phyloP scores from a whole-genome alignment of 2,888 invertebrate genomes.

The Crioceris asparagi region DNA sequence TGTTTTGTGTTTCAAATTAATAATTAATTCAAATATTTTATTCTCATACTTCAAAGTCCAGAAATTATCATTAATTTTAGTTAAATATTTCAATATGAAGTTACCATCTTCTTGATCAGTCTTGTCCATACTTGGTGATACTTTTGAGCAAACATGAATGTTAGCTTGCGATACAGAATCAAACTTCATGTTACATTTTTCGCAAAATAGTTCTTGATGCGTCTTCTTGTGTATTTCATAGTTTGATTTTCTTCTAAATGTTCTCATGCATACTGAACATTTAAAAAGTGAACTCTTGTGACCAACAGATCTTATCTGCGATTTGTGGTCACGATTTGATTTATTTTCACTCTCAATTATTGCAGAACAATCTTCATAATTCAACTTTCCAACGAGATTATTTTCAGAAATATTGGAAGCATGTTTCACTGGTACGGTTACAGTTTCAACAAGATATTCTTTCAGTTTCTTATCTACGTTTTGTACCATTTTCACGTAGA shows the following conservation, averaged over 20 bases:
- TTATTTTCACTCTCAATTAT: conserved; percentile 7
- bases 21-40: too few relatives aligned
- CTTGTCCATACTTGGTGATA: too few relatives aligned
- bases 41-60: too few relatives aligned
- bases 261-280: conserved; percentile 11
- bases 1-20: too few relatives aligned
- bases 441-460: too few relatives aligned
- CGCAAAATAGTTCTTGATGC: conserved; percentile 12
- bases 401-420: conserved; percentile 5
- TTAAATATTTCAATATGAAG: too few relatives aligned
- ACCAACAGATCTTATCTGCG: background rate
- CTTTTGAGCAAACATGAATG: conserved; percentile 8
- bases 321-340: conserved; percentile 3
- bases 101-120: too few relatives aligned
- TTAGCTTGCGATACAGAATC: background rate
- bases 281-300: conserved; percentile 2
- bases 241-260: conserved; percentile 5
- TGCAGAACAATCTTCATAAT: conserved; percentile 16
- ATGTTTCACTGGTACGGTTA: too few relatives aligned
- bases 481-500: conserved; percentile 18
- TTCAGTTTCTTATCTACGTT: conserved; percentile 18
- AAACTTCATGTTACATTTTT: conserved; percentile 5
- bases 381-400: conserved; percentile 5
- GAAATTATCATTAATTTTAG: too few relatives aligned
- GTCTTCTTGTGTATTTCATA: conserved; percentile 10